Evolutionary conservation across 2,888 invertebrate species (phyloP).

Genomic region (Metallyticus violacea): DNA sequence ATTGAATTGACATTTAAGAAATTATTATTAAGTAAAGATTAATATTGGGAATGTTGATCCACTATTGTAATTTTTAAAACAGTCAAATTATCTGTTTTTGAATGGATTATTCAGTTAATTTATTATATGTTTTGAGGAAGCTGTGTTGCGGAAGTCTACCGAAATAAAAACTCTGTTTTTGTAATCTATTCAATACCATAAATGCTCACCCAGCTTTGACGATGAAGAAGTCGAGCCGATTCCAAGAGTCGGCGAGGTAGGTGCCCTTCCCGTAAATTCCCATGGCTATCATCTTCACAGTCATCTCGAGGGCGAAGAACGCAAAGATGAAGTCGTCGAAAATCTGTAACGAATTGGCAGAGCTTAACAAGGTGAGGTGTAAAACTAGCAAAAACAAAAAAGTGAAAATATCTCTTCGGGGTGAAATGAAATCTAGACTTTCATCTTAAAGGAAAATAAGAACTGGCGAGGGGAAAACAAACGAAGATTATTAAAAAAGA

Average conservation of each 20-base stretch:
- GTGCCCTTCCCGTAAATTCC: conserved; percentile 91
- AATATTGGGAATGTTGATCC: too few species aligned
- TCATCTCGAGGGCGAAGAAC: conserved; percentile 97
- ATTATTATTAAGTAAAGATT: too few species aligned
- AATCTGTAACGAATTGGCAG: conserved; percentile 59
- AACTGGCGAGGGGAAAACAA: background rate
- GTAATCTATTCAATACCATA: too few species aligned
- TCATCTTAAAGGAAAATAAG: background rate
- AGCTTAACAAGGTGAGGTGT: background rate
- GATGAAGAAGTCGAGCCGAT: conserved; percentile 96
- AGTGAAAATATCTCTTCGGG: background rate
- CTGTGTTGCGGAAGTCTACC: too few species aligned
- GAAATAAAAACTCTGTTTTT: too few species aligned
- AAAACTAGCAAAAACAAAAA: background rate
- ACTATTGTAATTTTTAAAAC: too few species aligned
- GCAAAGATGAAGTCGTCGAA: conserved; percentile 99
- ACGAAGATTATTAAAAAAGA: background rate
- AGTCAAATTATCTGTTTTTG: too few species aligned
- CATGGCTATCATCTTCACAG: conserved; percentile 98
- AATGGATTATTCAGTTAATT: background rate
- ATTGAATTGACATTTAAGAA: too few species aligned
- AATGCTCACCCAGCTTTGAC: conserved; percentile 91
- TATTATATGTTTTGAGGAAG: background rate
- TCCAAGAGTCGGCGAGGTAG: conserved; percentile 98
- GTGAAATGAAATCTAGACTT: background rate